phyloP scores from a whole-genome alignment of 2,113 vertebrate species.

The Syngnathus floridae region DNA sequence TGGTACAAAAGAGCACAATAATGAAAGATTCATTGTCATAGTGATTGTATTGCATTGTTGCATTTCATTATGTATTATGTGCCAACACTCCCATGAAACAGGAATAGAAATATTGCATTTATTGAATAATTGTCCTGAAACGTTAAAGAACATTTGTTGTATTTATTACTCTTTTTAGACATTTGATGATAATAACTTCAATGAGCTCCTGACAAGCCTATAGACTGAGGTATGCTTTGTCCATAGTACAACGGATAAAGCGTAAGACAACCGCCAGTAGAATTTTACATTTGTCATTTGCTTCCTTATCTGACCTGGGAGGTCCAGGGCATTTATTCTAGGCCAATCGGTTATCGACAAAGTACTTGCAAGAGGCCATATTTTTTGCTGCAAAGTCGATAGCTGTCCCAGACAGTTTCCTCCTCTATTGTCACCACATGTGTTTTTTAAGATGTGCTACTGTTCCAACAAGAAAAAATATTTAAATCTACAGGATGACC shows the following conservation, averaged over 20 bases:
- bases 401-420: conserved; percentile 29
- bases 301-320: conserved; percentile 34
- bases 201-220: background rate
- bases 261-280: conserved; percentile 2
- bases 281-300: conserved; percentile 33
- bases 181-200: background rate
- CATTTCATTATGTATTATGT: background rate
- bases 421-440: conserved; percentile 19
- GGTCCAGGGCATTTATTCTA: conserved; percentile 33
- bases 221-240: conserved; percentile 9
- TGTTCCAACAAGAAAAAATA: conserved; percentile 26
- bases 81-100: background rate
- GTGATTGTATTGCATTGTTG: background rate
- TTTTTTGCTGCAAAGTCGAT: conserved; percentile 48
- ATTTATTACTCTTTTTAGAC: background rate
- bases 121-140: background rate
- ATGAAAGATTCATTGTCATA: background rate
- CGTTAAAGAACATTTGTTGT: background rate
- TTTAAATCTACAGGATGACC: conserved; percentile 22
- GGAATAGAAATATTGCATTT: background rate
- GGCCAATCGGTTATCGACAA: conserved; percentile 34
- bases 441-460: conserved; percentile 10
- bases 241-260: conserved; percentile 8
- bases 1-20: background rate
- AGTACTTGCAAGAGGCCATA: conserved; percentile 31